Conservation (phyloP, 2,888 invertebrate species). For the Serrognathus titanus region DNA sequence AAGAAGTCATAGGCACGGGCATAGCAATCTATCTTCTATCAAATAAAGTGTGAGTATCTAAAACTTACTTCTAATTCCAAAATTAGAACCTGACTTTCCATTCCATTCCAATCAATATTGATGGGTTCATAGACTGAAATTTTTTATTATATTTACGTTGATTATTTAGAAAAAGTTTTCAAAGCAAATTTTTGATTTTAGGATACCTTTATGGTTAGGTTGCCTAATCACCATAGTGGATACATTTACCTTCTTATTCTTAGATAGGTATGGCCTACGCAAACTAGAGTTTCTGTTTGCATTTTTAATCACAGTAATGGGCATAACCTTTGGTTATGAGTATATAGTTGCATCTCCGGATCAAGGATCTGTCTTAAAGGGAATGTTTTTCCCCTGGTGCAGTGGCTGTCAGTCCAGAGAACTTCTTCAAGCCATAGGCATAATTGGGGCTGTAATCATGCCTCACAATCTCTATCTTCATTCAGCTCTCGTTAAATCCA, state of each 20-base stretch:
- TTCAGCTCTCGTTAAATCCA: slow-evolving; percentile 83
- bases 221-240: slow-evolving; percentile 80
- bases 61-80: no score
- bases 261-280: slow-evolving; percentile 79
- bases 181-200: slow-evolving; percentile 34
- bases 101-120: no score
- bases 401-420: slow-evolving; percentile 63
- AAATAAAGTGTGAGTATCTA: slow-evolving; percentile 63
- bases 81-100: no score
- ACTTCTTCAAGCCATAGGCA: slow-evolving; percentile 72
- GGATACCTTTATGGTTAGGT: slow-evolving; percentile 74
- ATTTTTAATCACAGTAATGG: slow-evolving; percentile 78
- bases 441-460: slow-evolving; percentile 83
- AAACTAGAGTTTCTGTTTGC: slow-evolving; percentile 81
- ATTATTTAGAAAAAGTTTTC: not conserved
- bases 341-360: slow-evolving; percentile 70
- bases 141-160: not conserved
- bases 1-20: slow-evolving; percentile 88
- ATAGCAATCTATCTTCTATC: slow-evolving; percentile 80
- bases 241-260: slow-evolving; percentile 81
- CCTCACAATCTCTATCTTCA: slow-evolving; percentile 88
- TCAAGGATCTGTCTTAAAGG: slow-evolving; percentile 65
- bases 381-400: slow-evolving; percentile 78
- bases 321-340: slow-evolving; percentile 83
- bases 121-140: no score